phyloP scores from a whole-genome alignment of 2,888 invertebrate species.

The Caenorhabditis drosophilae region DNA sequence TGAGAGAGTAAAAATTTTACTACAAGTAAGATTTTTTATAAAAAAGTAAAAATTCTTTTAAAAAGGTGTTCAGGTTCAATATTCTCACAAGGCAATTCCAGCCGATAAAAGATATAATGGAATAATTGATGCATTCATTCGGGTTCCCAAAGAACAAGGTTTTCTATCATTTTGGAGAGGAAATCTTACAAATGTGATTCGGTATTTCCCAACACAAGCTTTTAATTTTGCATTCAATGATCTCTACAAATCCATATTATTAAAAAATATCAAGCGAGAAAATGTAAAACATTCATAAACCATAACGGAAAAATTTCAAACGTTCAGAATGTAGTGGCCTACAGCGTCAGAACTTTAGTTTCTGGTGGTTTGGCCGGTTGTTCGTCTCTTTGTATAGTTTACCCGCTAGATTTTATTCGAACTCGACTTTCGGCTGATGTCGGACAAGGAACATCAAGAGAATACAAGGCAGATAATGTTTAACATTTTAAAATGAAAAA shows the following conservation, averaged over 20 bases:
- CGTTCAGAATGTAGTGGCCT: constrained; percentile 43
- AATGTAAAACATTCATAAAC: constrained; percentile 36
- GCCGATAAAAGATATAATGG: constrained; percentile 48
- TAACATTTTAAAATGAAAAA: background rate
- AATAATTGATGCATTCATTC: constrained; percentile 50
- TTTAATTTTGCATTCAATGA: constrained; percentile 59
- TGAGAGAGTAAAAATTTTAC: constrained; percentile 52
- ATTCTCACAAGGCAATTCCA: constrained; percentile 52
- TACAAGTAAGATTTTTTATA: constrained; percentile 34
- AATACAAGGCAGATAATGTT: constrained; percentile 37
- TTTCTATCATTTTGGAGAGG: constrained; percentile 54
- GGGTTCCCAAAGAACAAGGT: constrained; percentile 55
- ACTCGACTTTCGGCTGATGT: constrained; percentile 53
- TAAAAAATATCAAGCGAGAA: constrained; percentile 42
- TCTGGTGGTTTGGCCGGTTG: constrained; percentile 56
- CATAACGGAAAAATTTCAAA: background rate
- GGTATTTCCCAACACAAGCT: constrained; percentile 57
- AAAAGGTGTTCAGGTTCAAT: constrained; percentile 50
- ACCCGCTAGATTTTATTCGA: constrained; percentile 54
- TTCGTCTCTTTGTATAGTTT: constrained; percentile 53
- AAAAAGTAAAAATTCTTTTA: background rate
- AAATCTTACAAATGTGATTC: constrained; percentile 51
- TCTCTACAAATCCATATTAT: constrained; percentile 46
- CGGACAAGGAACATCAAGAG: constrained; percentile 40
- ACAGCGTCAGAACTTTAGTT: constrained; percentile 43